Base-by-base conservation (phyloP, 2,888 invertebrate species). In the Agrotis segetum region DNA sequence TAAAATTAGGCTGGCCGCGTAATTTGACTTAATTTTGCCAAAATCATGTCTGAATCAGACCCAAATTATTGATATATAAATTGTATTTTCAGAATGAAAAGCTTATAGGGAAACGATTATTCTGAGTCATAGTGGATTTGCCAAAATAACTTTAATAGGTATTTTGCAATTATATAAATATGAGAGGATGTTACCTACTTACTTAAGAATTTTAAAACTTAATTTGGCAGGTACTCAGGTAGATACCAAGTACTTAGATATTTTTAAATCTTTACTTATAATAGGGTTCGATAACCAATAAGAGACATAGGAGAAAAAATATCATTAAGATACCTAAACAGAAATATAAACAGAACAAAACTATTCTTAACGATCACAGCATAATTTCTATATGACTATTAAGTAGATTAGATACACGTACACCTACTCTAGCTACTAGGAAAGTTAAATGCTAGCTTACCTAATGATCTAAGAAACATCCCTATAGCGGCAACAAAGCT, bases 11-110 rank as follows among this genome's bases (percentile, higher is more conserved):
- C 86, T 88, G 85, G 88, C 88, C 89, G 87, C 90, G 90, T 93
- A 94, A 95, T 95, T 95, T 93, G 89, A 89, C 92, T 93, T 94
- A 94, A 95, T 94, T 94, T 92, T 86, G 93, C 91, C 89, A 91
- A 91, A 94, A 93, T 92, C 92, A 91, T 87, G 88, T 87, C 90
- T 92, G 94, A 95, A 89, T 95, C 94, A 92, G 90, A 92, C 88
- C 83, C 81, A 86, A 85, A 90, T 91, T 91, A 89, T 88, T 88
- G 87, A 89, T 87, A 89, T 83, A 90, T 82, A 90, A 89, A 89
- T 90, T 87, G 80, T 89, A 87, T 90, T 90, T 91, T 87, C 84
- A 83, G 88, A 91, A 90, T 88, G 73, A 72, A 80, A 77, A 81
- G 78, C 77, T 87, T 29, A 88, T 68, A 64, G 64, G 64, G 50